These are phyloP conservation scores for Cheilinus undulatus DNA, from an alignment of 2,113 vertebrate genomes.

Conservation along the genomic window DNA sequence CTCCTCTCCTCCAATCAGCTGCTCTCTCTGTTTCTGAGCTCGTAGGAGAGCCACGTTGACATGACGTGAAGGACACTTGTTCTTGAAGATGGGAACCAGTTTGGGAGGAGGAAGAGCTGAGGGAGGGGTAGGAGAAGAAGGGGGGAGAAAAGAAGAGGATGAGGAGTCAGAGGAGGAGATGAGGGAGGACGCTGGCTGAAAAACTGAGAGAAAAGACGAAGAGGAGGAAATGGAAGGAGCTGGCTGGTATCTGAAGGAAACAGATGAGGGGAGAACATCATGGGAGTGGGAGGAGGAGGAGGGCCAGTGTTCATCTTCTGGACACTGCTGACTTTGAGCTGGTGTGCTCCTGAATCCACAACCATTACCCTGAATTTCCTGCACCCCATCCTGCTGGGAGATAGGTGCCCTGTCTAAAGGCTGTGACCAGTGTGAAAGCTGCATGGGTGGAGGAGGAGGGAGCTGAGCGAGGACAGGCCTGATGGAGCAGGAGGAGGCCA, in stretches of 20 bases:
- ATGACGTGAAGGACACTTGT: slow-evolving; percentile 64
- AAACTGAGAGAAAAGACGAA: not conserved
- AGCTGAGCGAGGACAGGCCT: slow-evolving; percentile 68
- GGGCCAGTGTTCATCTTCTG: not conserved
- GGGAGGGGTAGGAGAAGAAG: not conserved
- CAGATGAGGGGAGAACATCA: not conserved
- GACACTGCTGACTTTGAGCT: slow-evolving; percentile 7
- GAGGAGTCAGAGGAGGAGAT: not conserved
- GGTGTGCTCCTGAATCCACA: not conserved
- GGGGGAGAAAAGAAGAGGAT: not conserved
- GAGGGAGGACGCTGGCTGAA: slow-evolving; percentile 12
- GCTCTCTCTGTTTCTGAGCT: slow-evolving; percentile 59
- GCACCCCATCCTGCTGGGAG: slow-evolving; percentile 44
- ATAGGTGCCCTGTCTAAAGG: slow-evolving; percentile 8
- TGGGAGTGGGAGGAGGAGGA: not conserved
- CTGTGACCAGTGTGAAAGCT: slow-evolving; percentile 7
- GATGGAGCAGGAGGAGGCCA: slow-evolving; percentile 70
- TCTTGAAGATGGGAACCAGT: slow-evolving; percentile 87
- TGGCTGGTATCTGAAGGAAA: not conserved
- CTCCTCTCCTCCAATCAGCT: slow-evolving; percentile 6
- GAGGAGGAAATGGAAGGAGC: slow-evolving; percentile 2
- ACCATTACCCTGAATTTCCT: slow-evolving; percentile 17
- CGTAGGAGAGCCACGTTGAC: slow-evolving; percentile 58
- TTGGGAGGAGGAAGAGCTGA: slow-evolving; percentile 51
- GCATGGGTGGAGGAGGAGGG: slow-evolving; percentile 25